These are phyloP conservation scores for Ahaetulla prasina DNA, from an alignment of 2,113 vertebrate genomes.

Conservation along the genomic window DNA sequence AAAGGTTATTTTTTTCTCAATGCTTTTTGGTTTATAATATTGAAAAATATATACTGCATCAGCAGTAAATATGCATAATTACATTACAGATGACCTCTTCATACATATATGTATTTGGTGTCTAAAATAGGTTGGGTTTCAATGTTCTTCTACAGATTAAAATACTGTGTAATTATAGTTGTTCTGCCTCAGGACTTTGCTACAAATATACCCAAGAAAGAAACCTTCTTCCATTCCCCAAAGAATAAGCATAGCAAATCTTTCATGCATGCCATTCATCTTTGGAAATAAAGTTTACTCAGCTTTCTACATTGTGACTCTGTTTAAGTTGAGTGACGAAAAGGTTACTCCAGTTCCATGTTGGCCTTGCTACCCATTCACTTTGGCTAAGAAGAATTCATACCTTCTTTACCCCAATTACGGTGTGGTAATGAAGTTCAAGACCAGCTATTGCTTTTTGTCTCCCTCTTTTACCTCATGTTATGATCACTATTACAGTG, in stretches of 20 bases:
- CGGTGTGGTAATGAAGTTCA: neutral
- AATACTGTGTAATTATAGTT: neutral
- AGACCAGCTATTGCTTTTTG: neutral
- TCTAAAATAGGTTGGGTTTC: neutral
- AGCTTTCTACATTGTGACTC: neutral
- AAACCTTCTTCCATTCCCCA: neutral
- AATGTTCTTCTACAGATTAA: neutral
- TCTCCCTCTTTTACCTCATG: too few species aligned
- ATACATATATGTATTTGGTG: neutral
- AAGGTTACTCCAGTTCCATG: too few species aligned
- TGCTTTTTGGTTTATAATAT: constrained; percentile 2
- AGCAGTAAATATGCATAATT: neutral
- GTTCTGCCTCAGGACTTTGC: neutral
- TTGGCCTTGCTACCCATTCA: neutral
- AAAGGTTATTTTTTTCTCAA: constrained; percentile 32
- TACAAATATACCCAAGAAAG: neutral
- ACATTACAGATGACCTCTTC: neutral
- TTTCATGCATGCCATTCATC: neutral
- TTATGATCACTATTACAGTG: neutral
- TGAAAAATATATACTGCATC: neutral
- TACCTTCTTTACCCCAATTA: neutral
- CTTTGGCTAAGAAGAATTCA: neutral
- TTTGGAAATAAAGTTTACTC: neutral
- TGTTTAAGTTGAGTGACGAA: neutral
- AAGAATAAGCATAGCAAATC: neutral